These are phyloP conservation scores for Cassiopea andromeda DNA, from an alignment of 30 jellyfish, hydroid and myxozoan species.

Conservation along the genomic window DNA sequence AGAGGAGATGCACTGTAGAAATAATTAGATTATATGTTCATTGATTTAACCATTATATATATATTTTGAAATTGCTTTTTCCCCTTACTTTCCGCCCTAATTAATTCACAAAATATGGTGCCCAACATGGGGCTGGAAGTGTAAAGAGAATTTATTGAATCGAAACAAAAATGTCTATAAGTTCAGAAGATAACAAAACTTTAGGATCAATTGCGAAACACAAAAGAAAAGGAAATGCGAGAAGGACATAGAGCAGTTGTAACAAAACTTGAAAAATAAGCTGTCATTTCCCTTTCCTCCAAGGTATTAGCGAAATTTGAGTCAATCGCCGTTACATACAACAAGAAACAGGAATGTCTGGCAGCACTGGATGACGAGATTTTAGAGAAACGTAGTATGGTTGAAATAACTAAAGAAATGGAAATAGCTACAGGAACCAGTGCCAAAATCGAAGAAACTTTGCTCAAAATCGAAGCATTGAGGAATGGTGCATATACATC, in stretches of 20 bases:
- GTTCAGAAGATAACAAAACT: background rate
- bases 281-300: background rate
- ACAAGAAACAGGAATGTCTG: background rate
- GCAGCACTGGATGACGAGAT: background rate
- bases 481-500: conserved; percentile 6
- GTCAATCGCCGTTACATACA: background rate
- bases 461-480: conserved; percentile 15
- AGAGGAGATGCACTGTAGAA: background rate
- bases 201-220: background rate
- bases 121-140: conserved; percentile 35
- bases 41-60: too few relatives aligned
- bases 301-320: conserved; percentile 31
- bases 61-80: background rate
- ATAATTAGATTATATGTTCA: background rate
- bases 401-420: background rate
- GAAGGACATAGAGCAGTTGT: conserved; percentile 55
- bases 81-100: background rate
- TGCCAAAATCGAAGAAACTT: background rate
- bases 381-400: background rate
- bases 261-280: conserved; percentile 43
- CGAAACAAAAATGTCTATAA: background rate
- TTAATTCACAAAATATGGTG: conserved; percentile 8
- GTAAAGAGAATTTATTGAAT: background rate
- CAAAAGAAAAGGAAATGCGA: conserved; percentile 25
- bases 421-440: background rate